phyloP scores from a whole-genome alignment of 2,888 invertebrate species.

The Polylopha cassiicola region DNA sequence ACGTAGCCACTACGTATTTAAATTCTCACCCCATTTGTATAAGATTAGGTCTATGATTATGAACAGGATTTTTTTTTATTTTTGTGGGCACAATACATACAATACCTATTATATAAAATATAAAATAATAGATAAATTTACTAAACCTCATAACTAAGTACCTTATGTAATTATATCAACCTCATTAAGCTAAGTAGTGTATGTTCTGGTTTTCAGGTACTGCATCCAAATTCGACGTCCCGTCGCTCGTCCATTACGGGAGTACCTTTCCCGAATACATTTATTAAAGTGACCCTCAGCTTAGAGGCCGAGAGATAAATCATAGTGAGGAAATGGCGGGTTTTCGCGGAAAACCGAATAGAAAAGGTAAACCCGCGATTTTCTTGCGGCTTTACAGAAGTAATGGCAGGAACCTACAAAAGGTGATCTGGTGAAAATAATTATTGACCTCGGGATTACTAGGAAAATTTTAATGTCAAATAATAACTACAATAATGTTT shows the following conservation, averaged over 20 bases:
- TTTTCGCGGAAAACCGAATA: constrained; percentile 59
- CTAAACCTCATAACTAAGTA: no score
- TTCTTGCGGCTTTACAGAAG: constrained; percentile 32
- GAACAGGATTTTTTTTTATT: no score
- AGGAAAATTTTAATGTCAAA: no score
- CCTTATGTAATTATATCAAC: no score
- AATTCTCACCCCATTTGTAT: no score
- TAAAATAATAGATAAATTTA: no score
- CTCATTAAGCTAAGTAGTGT: not conserved
- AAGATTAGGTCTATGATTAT: no score
- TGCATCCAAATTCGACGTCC: constrained; percentile 47
- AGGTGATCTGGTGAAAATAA: constrained; percentile 10
- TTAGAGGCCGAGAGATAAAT: constrained; percentile 69
- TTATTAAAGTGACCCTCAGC: constrained; percentile 75
- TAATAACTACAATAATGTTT: no score
- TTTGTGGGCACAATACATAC: no score
- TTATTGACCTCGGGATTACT: constrained; percentile 8
- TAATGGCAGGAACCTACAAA: constrained; percentile 26
- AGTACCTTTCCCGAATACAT: constrained; percentile 70
- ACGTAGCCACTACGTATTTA: no score
- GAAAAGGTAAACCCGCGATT: constrained; percentile 45
- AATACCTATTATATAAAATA: no score
- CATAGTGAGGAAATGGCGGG: constrained; percentile 69
- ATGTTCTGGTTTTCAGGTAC: constrained; percentile 10
- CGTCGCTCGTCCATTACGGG: constrained; percentile 60